Evolutionary conservation across 2,888 invertebrate species (phyloP), one percentile per base, ranked within the genome.

Genomic region (Drosophila subsilvestris): DNA sequence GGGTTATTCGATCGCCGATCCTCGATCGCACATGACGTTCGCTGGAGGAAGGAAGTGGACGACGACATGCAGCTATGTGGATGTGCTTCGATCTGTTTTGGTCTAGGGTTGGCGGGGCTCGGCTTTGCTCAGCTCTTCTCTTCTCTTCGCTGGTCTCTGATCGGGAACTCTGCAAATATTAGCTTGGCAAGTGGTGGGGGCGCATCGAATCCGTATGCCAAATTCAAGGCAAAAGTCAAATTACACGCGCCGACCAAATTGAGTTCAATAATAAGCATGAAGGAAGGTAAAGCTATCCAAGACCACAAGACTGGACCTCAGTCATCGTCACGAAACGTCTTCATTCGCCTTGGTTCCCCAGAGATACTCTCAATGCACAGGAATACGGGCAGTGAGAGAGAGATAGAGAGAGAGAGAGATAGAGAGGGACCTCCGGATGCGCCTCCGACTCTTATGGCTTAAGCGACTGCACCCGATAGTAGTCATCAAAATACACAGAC

Each of bases 301-400:
- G 49, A 48, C 29, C 18, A 43, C 22, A 29, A 58, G 60, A 70
- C 75, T 63, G 81, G 79, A 82, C 75, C 80, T 70, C 76, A 71
- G 72, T 68, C 86, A 84, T 84, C 90, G 90, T 91, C 91, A 91
- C 91, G 91, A 91, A 91, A 90, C 91, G 83, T 91, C 91, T 91
- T 91, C 87, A 91, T 91, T 89, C 88, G 81, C 74, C 89, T 86
- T 66, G 65, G 65, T 68, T 85, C 85, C 81, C 79, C 79, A 75
- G 79, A 74, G 81, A 54, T 61, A 58, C 62, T 56, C 57, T 50
- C 37, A 53, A 12, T 57, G 14, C 22, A 61, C 56, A 61, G 55
- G 44, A 29, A 32, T 32, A 10, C 32, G 29, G 70, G 42, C 47
- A 20, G 62, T 32, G 17, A 18, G 47, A 6, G 2, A 17, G 17